These are phyloP conservation scores for Lasioglossum oenotherae DNA, from an alignment of 2,888 invertebrate genomes.

Conservation along the genomic window DNA sequence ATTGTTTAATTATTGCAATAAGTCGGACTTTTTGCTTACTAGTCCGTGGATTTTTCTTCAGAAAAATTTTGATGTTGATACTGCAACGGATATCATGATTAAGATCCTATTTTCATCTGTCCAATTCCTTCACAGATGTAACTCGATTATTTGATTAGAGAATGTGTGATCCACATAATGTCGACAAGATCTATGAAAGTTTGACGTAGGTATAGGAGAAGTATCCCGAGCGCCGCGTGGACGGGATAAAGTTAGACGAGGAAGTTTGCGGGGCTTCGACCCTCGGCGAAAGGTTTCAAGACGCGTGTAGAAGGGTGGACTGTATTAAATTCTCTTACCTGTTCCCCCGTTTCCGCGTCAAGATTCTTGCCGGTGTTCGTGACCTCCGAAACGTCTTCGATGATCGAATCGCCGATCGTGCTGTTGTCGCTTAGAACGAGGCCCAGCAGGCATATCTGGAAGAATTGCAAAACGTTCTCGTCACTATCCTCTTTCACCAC, in stretches of 20 bases:
- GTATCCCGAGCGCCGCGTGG: neutral
- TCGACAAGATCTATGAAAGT: neutral
- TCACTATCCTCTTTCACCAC: neutral
- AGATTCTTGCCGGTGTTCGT: conserved; percentile 69
- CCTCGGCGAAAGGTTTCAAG: conserved; percentile 7
- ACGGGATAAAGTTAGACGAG: neutral
- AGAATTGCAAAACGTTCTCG: conserved; percentile 19
- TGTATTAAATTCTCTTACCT: conserved; percentile 72
- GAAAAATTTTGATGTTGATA: too few species aligned
- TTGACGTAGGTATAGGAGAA: neutral
- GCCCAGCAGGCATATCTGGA: conserved; percentile 80
- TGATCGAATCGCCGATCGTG: conserved; percentile 75
- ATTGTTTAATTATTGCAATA: neutral
- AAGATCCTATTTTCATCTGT: neutral
- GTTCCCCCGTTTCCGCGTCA: conserved; percentile 72
- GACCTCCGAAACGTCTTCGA: conserved; percentile 76
- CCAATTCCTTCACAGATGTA: neutral
- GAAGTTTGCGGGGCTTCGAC: conserved; percentile 6
- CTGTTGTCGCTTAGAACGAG: conserved; percentile 80
- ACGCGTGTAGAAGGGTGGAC: neutral
- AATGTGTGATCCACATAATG: neutral
- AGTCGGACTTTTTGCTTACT: neutral
- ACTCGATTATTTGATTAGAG: neutral
- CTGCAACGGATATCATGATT: neutral
- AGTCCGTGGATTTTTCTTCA: too few species aligned